Conservation (phyloP, 2,113 vertebrate species). For the Peucedramus taeniatus region DNA sequence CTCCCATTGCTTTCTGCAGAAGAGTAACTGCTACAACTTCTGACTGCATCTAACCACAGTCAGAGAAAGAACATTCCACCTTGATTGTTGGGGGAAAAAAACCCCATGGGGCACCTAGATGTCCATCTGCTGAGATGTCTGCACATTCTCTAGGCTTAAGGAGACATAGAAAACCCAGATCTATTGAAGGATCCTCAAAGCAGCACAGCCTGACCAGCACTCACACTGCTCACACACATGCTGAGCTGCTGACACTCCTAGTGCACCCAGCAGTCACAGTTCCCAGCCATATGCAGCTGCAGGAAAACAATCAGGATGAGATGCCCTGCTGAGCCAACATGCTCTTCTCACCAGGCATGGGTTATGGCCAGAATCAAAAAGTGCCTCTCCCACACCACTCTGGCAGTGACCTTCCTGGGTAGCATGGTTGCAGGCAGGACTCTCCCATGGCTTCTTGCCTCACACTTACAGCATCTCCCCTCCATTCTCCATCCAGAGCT, state of each 20-base stretch:
- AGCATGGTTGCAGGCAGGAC: fast-evolving
- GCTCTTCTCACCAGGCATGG: not conserved
- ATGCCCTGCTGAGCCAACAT: not conserved
- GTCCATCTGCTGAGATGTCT: not conserved
- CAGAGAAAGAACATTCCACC: not conserved
- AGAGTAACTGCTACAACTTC: not conserved
- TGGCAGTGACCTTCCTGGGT: not conserved
- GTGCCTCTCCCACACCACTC: not conserved
- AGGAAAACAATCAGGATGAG: not conserved
- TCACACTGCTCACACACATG: fast-evolving
- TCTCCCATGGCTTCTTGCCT: fast-evolving
- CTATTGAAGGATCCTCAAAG: not conserved
- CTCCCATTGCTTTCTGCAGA: not conserved
- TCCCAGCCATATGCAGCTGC: not conserved
- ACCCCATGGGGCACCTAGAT: not conserved
- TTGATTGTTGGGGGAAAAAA: not conserved
- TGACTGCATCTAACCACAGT: not conserved
- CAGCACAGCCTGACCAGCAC: not conserved
- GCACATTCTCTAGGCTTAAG: not conserved
- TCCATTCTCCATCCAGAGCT: not conserved
- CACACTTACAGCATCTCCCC: fast-evolving
- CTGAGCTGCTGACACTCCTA: not conserved
- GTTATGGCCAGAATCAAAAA: not conserved
- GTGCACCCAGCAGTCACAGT: not conserved
- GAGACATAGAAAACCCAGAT: not conserved